Evolutionary conservation across 2,888 invertebrate genomes (phyloP), one percentile per base, ranked within the genome.

Genomic region (Perizoma affinitatum): DNA sequence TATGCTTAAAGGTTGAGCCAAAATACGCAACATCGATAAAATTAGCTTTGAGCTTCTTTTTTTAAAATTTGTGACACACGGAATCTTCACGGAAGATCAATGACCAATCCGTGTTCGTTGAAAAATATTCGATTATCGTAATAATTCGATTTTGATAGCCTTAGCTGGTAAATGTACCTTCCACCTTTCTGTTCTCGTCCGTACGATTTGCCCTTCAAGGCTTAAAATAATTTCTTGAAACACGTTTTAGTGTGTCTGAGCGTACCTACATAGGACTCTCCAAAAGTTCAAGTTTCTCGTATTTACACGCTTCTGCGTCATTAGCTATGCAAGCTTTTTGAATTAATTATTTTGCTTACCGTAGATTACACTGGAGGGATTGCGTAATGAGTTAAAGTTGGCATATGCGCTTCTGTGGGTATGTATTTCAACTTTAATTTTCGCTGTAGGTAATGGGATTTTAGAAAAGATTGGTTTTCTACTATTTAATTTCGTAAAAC

Each of bases 141-240:
- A n/a, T n/a, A n/a, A n/a, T n/a, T n/a, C n/a, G n/a, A n/a, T 36
- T 70, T 66, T 76, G 76, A 76, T 76, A 74, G 73, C 75, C 74
- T 76, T 76, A 71, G 74, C 69, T 67, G 61, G 58, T 40, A 67
- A 73, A 65, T 71, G 69, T 68, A 72, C 45, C 54, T 66, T 65
- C 46, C 58, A 62, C 65, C 61, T 63, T 66, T 69, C 58, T 9
- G 45, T 11, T 67, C 59, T 65, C 70, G 67, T 55, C 68, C 69
- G 58, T 51, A 63, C 58, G 64, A 64, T 65, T 69, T 65, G 54
- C 67, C 67, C 66, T 65, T 63, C 63, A 68, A 71, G 68, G 66
- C 70, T 49, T 53, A 40, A 52, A 56, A 49, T 70, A 57, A 68
- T 72, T 70, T 70, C 63, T 66, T 66, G 57, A 67, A 74, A 72